Base-by-base conservation (phyloP, 2,888 invertebrate species). In the Halocaridina rubra region DNA sequence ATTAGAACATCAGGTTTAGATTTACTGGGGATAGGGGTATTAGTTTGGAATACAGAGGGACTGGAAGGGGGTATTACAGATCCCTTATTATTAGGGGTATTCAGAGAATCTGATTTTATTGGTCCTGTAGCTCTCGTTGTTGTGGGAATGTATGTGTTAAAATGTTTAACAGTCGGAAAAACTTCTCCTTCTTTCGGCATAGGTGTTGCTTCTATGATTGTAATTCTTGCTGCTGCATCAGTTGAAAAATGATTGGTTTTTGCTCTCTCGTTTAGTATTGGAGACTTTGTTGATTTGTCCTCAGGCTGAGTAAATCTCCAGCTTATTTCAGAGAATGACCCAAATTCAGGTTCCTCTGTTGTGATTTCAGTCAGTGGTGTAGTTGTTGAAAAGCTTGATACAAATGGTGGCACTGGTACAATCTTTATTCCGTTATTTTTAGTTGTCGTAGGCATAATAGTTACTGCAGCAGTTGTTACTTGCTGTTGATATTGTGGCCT, bases 181-280 rank as follows among this genome's bases (percentile, higher is more conserved):
- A 71, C 33, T 29, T 82, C 69, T 69, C 59, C 77, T 22, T 22
- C 27, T 29, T 77, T 57, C 33, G 76, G 71, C 59, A 82, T 77
- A n/a, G 71, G 71, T 57, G 82, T 77, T 4, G 81, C 76, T 64
- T 81, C 81, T 67, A 76, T 76, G 19, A 81, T 76, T 13, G 81
- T 76, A 19, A 81, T 30, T 24, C 64, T 64, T 16, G 64, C n/a
- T 27, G 67, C 27, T 19, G 39, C 32, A 69, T 19, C 69, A 24
- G 69, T 59, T 46, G 69, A 27, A 22, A 77, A 57, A 10, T 27
- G 29, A 3, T 75, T 61, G 19, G 2, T 29, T 29, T 53, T 3
- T 27, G 24, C 19, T 64, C 29, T 19, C 4, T 16, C 0, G 24
- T 39, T 22, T 3, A 33, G 61, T 61, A 29, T 0, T 67, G 39